Evolutionary conservation across 2,797 vertebrate genomes (phyloP), one percentile per base, ranked within the genome.

Genomic region (Sebastes minor): DNA sequence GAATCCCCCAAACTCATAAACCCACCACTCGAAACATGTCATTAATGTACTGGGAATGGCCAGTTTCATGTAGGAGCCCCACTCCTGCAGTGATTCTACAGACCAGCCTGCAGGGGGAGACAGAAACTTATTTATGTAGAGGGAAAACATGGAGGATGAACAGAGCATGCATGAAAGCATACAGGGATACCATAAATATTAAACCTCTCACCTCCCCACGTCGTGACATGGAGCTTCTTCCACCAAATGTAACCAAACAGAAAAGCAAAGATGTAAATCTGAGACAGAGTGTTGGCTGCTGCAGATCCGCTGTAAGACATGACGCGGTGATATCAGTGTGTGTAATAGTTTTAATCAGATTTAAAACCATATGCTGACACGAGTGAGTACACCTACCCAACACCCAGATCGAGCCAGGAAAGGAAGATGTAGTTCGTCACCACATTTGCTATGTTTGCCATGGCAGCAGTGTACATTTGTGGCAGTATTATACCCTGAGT

Each of bases 21-120:
- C 95, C 98, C 97, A 99, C 97, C 97, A 98, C 88, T 99, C 97
- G 2, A 98, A 97, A 62, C 97, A 99, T 11, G 96, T 89, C 98
- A 99, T 97, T 11, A 98, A 61, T 92, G 96, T 96, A 81, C 97
- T 96, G 9, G 98, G 98, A 61, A 99, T 59, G 0, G 98, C 98
- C 86, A 99, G 95, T 35, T 72, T 94, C 94, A 97, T 95, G 81
- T 96, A 99, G 33, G 96, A 91, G 8, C 96, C 96, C 98, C 98
- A 99, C 22, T 98, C 96, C 82, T 98, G 92, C 11, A 99, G 93
- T 14, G 97, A 97, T 62, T 97, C 97, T 6, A 73, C 59, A 38
- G 96, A 96, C 98, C 98, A 99, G 16, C 98, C 98, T 99, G 93
- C 13, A 90, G 85, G 74, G 77, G 90, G 84, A 71, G 82, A 69